A percentile compares a stretch with the other conserved stretches of the same genome.
Evolutionary conservation across 2,888 invertebrate species (phyloP).

Genomic region (Xestoiulus laeticollis): DNA sequence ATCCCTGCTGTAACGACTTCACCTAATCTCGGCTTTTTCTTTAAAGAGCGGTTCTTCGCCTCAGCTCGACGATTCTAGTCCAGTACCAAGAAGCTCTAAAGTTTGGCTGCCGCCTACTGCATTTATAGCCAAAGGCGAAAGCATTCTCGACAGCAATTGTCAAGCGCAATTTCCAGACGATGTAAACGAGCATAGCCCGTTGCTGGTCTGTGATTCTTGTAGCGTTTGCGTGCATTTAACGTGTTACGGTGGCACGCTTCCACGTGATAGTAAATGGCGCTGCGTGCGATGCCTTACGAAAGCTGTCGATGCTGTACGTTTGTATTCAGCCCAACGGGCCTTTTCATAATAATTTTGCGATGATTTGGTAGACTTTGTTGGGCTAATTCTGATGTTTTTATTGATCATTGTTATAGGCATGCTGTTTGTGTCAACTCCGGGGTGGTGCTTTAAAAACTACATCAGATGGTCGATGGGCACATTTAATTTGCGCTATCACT

Average conservation of each 20-base stretch:
- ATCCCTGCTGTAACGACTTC: neutral
- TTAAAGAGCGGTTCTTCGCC: neutral
- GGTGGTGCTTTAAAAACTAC: slow-evolving; percentile 66
- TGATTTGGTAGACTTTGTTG: neutral
- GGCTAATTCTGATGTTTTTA: neutral
- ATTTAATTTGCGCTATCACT: slow-evolving; percentile 65
- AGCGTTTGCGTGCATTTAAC: slow-evolving; percentile 71
- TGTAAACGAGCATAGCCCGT: slow-evolving; percentile 60
- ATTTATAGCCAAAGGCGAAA: slow-evolving; percentile 62
- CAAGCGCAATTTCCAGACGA: neutral
- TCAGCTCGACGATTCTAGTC: neutral
- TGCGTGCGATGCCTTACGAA: slow-evolving; percentile 59
- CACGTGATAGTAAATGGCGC: slow-evolving; percentile 62
- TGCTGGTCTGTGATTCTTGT: slow-evolving; percentile 70
- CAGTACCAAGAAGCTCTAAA: slow-evolving; percentile 39
- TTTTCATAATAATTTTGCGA: no score
- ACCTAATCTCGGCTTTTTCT: neutral
- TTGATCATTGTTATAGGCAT: slow-evolving; percentile 62
- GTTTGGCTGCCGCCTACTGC: slow-evolving; percentile 57
- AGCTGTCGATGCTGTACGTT: slow-evolving; percentile 64
- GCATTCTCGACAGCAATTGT: slow-evolving; percentile 57
- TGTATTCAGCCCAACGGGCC: no score
- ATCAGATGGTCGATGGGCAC: slow-evolving; percentile 64
- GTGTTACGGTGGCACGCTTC: slow-evolving; percentile 63
- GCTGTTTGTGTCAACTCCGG: slow-evolving; percentile 69